A percentile compares a stretch with the other conserved stretches of the same genome.
These are phyloP conservation scores for Mamestra configurata DNA, from an alignment of 1,140 invertebrate genomes.

Conservation along the genomic window DNA sequence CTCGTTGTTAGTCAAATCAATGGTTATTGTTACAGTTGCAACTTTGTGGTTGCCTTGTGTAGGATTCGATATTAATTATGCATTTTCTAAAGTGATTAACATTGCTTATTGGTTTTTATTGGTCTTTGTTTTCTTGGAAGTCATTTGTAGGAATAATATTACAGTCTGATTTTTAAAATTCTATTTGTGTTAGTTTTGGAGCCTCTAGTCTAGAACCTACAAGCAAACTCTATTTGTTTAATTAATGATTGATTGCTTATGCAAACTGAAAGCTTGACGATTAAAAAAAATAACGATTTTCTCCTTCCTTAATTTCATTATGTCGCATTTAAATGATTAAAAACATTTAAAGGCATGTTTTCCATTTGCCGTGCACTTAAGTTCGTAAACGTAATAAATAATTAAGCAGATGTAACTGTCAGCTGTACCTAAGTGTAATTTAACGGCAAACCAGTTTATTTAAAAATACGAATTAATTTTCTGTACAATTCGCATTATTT, in stretches of 20 bases:
- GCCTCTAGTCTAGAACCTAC: too few relatives aligned
- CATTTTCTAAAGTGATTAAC: constrained; percentile 6
- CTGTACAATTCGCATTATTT: neutral
- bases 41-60: constrained; percentile 36
- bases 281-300: neutral
- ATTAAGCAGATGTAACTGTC: constrained; percentile 42
- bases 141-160: neutral
- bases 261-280: too few relatives aligned
- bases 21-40: constrained; percentile 68
- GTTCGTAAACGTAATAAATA: neutral
- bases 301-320: neutral
- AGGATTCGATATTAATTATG: constrained; percentile 15
- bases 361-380: neutral
- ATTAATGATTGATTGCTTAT: too few relatives aligned
- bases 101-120: neutral
- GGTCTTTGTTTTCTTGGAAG: constrained; percentile 11
- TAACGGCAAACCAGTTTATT: neutral
- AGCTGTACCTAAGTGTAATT: constrained; percentile 34
- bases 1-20: constrained; percentile 74
- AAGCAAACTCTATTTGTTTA: too few relatives aligned
- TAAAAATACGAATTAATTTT: constrained; percentile 1
- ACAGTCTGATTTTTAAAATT: too few relatives aligned
- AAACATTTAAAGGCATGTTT: constrained; percentile 19
- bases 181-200: too few relatives aligned
- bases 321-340: neutral